Evolutionary conservation across 2,113 vertebrate genomes (phyloP).

Genomic region (Salvelinus sp.): DNA sequence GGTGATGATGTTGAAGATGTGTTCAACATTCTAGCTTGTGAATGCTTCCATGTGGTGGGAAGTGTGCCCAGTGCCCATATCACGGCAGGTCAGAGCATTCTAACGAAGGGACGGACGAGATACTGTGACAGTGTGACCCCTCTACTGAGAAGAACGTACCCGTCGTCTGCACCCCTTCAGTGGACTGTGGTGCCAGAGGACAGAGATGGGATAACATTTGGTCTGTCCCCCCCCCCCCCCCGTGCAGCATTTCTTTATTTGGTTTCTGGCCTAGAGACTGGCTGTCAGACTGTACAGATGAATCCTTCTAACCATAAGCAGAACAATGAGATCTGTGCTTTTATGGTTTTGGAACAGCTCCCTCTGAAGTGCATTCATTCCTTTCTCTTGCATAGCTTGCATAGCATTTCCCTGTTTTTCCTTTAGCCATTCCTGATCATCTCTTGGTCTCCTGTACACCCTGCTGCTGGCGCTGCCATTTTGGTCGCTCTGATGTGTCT

Average conservation of each 20-base stretch:
- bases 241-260: background rate
- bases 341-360: conserved; percentile 51
- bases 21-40: conserved; percentile 44
- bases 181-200: background rate
- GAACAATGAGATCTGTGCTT: conserved; percentile 44
- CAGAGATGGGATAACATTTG: conserved; percentile 1
- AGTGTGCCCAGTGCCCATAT: background rate
- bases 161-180: background rate
- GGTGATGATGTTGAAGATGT: conserved; percentile 27
- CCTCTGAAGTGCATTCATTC: conserved; percentile 54
- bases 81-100: conserved; percentile 9
- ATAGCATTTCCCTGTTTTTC: background rate
- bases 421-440: conserved; percentile 31
- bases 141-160: background rate
- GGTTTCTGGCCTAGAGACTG: conserved; percentile 20
- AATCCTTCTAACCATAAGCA: conserved; percentile 31
- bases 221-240: no score
- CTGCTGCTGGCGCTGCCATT: conserved; percentile 70
- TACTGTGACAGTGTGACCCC: background rate
- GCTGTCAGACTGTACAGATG: conserved; percentile 30
- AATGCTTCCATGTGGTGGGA: conserved; percentile 3
- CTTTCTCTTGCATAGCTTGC: conserved; percentile 18
- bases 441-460: conserved; percentile 41
- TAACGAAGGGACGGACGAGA: conserved; percentile 1
- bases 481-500: conserved; percentile 61